Conservation (phyloP, 2,113 vertebrate species). For the Chitala chitala region DNA sequence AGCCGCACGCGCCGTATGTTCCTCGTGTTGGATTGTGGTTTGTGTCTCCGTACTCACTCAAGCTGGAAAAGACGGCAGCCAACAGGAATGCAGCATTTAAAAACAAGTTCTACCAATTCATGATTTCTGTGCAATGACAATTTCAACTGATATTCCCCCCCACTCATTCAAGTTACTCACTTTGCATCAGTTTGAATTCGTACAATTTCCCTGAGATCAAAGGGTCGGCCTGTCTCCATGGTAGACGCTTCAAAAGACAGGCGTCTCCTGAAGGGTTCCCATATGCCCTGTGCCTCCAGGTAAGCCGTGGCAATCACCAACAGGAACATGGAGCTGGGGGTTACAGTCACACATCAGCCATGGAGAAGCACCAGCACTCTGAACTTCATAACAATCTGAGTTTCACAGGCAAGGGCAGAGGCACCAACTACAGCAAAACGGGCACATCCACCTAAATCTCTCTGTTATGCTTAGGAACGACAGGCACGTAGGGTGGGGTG, state of each 20-base stretch:
- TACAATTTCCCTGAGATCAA: conserved; percentile 97
- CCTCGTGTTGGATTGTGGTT: conserved; percentile 72
- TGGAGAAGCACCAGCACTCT: too few relatives aligned
- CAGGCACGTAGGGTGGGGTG: too few relatives aligned
- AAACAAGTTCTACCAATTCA: neutral
- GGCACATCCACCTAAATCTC: too few relatives aligned
- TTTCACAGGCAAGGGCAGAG: too few relatives aligned
- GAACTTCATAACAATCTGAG: too few relatives aligned
- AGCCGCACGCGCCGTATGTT: conserved; percentile 64
- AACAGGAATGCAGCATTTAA: too few relatives aligned
- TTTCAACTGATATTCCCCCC: neutral
- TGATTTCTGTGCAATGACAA: neutral
- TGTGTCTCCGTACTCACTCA: conserved; percentile 73
- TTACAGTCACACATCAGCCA: neutral
- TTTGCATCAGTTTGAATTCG: conserved; percentile 88
- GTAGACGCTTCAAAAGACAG: conserved; percentile 85
- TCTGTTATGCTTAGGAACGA: too few relatives aligned
- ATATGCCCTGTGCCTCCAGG: conserved; percentile 96
- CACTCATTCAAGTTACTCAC: conserved; percentile 61
- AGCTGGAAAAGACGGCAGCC: conserved; percentile 53
- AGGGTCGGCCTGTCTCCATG: conserved; percentile 86
- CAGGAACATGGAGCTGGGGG: conserved; percentile 81
- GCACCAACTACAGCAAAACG: too few relatives aligned
- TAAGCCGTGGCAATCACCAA: conserved; percentile 91
- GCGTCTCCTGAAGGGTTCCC: conserved; percentile 91